Conservation (phyloP, 1,140 invertebrate genomes). For the Drosophila ercepeae region DNA sequence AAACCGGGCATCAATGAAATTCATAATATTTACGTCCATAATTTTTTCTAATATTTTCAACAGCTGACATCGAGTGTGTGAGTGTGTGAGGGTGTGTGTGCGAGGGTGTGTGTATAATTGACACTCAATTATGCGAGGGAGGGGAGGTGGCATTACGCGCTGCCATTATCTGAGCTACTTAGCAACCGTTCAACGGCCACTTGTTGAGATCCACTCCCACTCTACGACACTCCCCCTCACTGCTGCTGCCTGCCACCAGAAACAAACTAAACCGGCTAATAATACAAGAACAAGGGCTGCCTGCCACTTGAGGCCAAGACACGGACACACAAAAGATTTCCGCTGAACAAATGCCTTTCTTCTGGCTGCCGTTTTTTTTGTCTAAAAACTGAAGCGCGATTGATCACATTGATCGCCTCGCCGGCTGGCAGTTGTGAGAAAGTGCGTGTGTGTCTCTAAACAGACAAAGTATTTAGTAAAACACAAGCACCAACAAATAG, state of each 20-base stretch:
- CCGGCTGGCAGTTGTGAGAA: conserved; percentile 43
- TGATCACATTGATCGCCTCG: conserved; percentile 75
- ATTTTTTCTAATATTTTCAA: conserved; percentile 80
- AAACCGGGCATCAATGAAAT: conserved; percentile 54
- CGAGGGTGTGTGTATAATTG: conserved; percentile 67
- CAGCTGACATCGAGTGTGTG: too few species aligned
- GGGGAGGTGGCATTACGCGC: conserved; percentile 50
- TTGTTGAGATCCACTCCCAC: conserved; percentile 55
- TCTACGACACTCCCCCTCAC: conserved; percentile 26
- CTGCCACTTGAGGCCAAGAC: conserved; percentile 60
- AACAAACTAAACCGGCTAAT: conserved; percentile 71
- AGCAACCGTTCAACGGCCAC: conserved; percentile 76
- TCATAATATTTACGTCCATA: conserved; percentile 81
- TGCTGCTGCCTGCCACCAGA: background rate
- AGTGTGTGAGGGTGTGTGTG: too few species aligned
- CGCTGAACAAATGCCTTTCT: conserved; percentile 69
- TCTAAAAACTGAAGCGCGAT: conserved; percentile 77
- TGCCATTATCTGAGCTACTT: conserved; percentile 78
- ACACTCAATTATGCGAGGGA: conserved; percentile 70
- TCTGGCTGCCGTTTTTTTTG: conserved; percentile 22
- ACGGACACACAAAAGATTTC: conserved; percentile 70
- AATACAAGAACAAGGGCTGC: conserved; percentile 60
- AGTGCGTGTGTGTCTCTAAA: conserved; percentile 38
- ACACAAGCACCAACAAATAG: conserved; percentile 56
- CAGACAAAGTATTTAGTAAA: conserved; percentile 75